Percentiles rank a stretch among this genome's conserved stretches.
These are phyloP conservation scores for Drosophila crucigera DNA, from an alignment of 2,888 invertebrate species.

Conservation along the genomic window DNA sequence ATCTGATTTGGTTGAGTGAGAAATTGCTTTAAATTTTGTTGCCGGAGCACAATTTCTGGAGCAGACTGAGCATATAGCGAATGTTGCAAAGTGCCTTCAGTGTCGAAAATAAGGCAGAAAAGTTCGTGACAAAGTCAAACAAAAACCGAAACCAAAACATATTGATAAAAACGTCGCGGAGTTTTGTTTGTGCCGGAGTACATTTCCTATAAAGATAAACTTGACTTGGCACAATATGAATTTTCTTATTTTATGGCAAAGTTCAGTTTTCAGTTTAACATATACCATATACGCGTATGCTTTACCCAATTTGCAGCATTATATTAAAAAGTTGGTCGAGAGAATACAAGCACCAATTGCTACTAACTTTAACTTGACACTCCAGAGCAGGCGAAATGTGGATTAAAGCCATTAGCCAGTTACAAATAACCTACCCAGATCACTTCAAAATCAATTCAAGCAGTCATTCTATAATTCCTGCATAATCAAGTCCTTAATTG, in stretches of 20 bases:
- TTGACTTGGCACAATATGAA: conserved; percentile 4
- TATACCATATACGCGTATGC: background rate
- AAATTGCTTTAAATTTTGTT: conserved; percentile 14
- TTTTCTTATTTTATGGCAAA: background rate
- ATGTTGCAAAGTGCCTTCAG: conserved; percentile 14
- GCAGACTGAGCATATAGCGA: background rate
- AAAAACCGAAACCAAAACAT: conserved; percentile 15
- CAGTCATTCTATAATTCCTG: background rate
- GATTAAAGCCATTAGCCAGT: background rate
- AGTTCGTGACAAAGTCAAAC: conserved; percentile 13
- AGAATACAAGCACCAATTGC: background rate
- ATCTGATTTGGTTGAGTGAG: conserved; percentile 8
- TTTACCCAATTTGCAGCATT: background rate
- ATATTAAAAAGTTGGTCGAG: background rate
- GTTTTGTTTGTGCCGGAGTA: conserved; percentile 2
- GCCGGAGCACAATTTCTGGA: background rate
- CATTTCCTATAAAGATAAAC: conserved; percentile 12
- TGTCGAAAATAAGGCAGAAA: conserved; percentile 9
- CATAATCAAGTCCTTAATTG: background rate
- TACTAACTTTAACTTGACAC: background rate
- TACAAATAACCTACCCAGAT: background rate
- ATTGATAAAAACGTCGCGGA: conserved; percentile 16
- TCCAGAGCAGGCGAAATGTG: background rate
- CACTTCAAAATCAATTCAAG: background rate
- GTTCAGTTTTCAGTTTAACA: background rate